These are phyloP conservation scores for Strigamia transsilvanica DNA, from an alignment of 2,888 invertebrate genomes.

Conservation along the genomic window DNA sequence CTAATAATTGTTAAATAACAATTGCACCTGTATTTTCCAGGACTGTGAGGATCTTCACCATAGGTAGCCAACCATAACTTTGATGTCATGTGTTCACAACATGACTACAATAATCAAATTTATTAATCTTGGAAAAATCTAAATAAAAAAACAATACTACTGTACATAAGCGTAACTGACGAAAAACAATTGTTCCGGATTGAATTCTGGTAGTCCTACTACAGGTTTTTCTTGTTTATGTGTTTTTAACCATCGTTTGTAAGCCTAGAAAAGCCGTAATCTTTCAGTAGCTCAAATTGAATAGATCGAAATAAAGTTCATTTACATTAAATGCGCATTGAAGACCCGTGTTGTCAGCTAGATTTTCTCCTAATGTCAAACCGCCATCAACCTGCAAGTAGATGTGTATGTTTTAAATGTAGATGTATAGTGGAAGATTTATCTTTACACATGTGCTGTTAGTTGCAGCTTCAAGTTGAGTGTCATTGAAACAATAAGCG, in stretches of 20 bases:
- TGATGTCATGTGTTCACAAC: background rate
- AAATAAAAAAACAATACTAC: no score
- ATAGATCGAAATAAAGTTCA: background rate
- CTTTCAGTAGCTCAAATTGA: no score
- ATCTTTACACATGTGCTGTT: constrained; percentile 51
- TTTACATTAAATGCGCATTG: background rate
- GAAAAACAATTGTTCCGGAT: background rate
- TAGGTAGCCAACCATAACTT: background rate
- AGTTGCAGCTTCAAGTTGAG: background rate
- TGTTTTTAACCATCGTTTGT: background rate
- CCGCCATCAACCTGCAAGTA: background rate
- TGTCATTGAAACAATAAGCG: constrained; percentile 1
- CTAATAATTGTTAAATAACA: background rate
- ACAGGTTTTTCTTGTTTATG: background rate
- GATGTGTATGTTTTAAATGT: no score
- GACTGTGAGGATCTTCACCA: background rate
- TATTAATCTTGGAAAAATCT: background rate
- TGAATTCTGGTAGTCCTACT: background rate
- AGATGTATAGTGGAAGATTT: no score
- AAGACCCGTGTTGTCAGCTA: background rate
- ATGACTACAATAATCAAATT: background rate
- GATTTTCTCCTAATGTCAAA: constrained; percentile 3
- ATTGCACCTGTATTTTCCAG: background rate
- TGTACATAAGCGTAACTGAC: background rate
- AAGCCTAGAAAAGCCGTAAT: background rate